phyloP scores from a whole-genome alignment of 1,140 invertebrate genomes.

The Drosophila santomea region DNA sequence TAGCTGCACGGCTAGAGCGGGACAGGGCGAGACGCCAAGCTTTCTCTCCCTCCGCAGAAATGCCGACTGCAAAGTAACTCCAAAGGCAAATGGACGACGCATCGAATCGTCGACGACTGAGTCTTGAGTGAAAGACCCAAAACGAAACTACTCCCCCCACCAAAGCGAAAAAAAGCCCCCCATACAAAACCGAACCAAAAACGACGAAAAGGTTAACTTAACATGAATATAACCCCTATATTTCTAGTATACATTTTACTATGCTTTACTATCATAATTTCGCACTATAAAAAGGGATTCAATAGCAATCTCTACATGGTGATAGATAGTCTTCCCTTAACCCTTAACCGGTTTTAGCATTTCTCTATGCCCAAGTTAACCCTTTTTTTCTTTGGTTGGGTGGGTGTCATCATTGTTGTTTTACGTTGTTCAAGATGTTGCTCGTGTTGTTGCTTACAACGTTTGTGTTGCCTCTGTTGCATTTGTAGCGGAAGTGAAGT shows the following conservation, averaged over 20 bases:
- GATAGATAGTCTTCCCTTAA: neutral
- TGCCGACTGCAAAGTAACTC: conserved; percentile 26
- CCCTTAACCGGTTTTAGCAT: neutral
- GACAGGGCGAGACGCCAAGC: conserved; percentile 34
- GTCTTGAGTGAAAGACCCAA: conserved; percentile 46
- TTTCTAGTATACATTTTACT: no score
- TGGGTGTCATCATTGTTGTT: conserved; percentile 52
- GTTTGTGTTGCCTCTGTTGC: conserved; percentile 26
- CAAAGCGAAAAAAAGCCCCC: conserved; percentile 44
- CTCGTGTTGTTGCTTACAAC: conserved; percentile 7
- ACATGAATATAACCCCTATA: no score
- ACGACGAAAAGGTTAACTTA: neutral
- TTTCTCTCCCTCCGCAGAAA: conserved; percentile 73
- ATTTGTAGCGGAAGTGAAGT: conserved; percentile 77
- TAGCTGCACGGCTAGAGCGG: conserved; percentile 11
- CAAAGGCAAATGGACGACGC: conserved; percentile 69
- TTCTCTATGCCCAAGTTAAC: conserved; percentile 13
- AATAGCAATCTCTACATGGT: no score
- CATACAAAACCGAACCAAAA: conserved; percentile 24
- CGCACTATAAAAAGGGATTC: no score
- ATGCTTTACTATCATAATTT: no score
- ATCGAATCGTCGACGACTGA: conserved; percentile 50
- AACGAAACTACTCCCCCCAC: conserved; percentile 57
- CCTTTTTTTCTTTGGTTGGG: conserved; percentile 27
- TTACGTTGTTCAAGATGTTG: conserved; percentile 16